phyloP scores from a whole-genome alignment of 2,888 invertebrate genomes.

The Tetragonula carbonaria region DNA sequence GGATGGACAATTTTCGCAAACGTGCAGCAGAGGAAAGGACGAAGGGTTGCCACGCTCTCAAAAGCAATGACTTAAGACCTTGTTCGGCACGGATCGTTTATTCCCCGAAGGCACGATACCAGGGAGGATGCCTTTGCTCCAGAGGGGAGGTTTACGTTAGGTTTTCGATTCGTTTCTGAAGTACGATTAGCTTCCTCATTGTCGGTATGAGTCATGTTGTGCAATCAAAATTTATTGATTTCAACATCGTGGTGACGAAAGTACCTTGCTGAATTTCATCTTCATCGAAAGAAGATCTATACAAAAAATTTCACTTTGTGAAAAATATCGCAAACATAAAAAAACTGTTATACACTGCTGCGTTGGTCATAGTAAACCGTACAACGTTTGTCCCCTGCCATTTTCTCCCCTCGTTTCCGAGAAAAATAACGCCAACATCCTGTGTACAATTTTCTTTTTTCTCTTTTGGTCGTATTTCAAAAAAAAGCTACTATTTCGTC shows the following conservation, averaged over 20 bases:
- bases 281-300: neutral
- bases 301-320: too few relatives aligned
- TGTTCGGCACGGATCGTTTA: slow-evolving; percentile 55
- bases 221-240: slow-evolving; percentile 30
- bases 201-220: slow-evolving; percentile 49
- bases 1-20: too few relatives aligned
- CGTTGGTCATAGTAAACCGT: too few relatives aligned
- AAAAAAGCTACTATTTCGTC: neutral
- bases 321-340: too few relatives aligned
- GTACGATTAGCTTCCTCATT: slow-evolving; percentile 48
- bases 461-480: too few relatives aligned
- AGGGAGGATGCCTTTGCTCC: slow-evolving; percentile 25
- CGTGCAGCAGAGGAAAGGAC: neutral
- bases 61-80: slow-evolving; percentile 50
- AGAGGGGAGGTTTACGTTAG: slow-evolving; percentile 5
- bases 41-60: slow-evolving; percentile 11
- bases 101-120: slow-evolving; percentile 41
- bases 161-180: slow-evolving; percentile 54
- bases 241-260: neutral
- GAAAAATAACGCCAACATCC: too few relatives aligned
- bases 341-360: too few relatives aligned
- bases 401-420: too few relatives aligned
- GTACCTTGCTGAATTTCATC: neutral
- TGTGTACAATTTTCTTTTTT: too few relatives aligned
- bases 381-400: too few relatives aligned